A percentile compares a stretch with the other conserved stretches of the same genome.
These are phyloP conservation scores for Xestia sexstrigata DNA, from an alignment of 2,888 invertebrate species.

Conservation along the genomic window DNA sequence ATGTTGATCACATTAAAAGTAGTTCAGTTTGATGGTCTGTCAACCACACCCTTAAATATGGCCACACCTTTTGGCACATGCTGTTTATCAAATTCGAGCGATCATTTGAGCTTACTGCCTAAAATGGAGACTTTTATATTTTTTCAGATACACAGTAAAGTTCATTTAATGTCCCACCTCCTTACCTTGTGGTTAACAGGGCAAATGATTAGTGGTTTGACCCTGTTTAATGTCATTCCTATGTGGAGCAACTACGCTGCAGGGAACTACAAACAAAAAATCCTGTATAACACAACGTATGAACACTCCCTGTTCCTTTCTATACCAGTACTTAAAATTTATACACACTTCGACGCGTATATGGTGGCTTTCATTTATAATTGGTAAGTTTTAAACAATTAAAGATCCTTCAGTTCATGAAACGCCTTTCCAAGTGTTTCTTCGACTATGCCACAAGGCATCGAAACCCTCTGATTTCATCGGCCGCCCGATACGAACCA, in stretches of 20 bases:
- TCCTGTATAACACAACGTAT: constrained; percentile 41
- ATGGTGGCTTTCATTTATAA: constrained; percentile 15
- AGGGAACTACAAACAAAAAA: constrained; percentile 35
- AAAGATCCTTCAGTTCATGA: background rate
- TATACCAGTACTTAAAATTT: constrained; percentile 33
- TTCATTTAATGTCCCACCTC: constrained; percentile 20
- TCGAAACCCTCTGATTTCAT: too few relatives aligned
- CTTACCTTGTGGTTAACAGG: background rate
- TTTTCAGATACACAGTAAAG: constrained; percentile 31
- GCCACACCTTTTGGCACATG: background rate
- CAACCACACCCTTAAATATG: too few relatives aligned
- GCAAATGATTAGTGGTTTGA: background rate
- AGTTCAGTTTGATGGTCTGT: too few relatives aligned
- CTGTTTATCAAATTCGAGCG: background rate
- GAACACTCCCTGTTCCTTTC: constrained; percentile 51
- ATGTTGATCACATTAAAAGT: too few relatives aligned
- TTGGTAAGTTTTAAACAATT: constrained; percentile 40
- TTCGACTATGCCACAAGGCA: too few relatives aligned
- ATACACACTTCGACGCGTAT: constrained; percentile 43
- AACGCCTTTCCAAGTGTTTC: too few relatives aligned
- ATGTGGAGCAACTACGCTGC: constrained; percentile 36
- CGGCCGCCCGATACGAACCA: too few relatives aligned
- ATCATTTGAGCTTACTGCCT: background rate
- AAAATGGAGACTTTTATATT: background rate
- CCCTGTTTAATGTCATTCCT: constrained; percentile 30